Conservation (phyloP, 2,797 vertebrate genomes). For the Pseudocheirus occidentalis region DNA sequence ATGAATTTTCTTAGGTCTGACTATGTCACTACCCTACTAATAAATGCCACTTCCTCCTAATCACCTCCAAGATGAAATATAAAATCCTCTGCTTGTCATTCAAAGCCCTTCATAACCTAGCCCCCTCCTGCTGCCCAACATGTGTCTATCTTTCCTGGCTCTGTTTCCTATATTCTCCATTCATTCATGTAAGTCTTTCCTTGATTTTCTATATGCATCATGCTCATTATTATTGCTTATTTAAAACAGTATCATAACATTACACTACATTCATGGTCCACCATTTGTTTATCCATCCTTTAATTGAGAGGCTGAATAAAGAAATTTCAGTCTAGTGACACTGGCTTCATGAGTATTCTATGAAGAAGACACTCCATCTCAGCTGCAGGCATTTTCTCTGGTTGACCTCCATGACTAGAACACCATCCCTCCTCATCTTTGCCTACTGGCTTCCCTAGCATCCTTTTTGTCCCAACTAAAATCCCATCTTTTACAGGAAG, state of each 20-base stretch:
- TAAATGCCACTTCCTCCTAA: background rate
- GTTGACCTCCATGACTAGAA: background rate
- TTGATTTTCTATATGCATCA: too few relatives aligned
- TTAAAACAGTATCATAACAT: too few relatives aligned
- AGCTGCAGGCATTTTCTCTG: background rate
- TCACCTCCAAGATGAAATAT: background rate
- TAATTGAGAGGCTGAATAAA: too few relatives aligned
- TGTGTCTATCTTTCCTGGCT: too few relatives aligned
- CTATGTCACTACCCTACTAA: background rate
- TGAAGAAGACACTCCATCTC: background rate
- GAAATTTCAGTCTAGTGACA: background rate
- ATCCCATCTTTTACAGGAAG: background rate
- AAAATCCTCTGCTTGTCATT: background rate
- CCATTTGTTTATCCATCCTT: too few relatives aligned
- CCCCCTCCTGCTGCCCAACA: background rate
- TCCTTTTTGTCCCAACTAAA: background rate
- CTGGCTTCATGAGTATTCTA: background rate
- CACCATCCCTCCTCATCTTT: background rate
- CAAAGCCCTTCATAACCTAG: too few relatives aligned
- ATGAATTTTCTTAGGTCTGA: background rate
- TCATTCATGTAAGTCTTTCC: too few relatives aligned
- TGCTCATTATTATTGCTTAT: too few relatives aligned
- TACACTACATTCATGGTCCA: too few relatives aligned
- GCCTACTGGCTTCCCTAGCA: background rate
- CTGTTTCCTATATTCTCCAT: too few relatives aligned